Conservation (phyloP, 2,113 vertebrate species). For the Gymnobelideus leadbeateri region DNA sequence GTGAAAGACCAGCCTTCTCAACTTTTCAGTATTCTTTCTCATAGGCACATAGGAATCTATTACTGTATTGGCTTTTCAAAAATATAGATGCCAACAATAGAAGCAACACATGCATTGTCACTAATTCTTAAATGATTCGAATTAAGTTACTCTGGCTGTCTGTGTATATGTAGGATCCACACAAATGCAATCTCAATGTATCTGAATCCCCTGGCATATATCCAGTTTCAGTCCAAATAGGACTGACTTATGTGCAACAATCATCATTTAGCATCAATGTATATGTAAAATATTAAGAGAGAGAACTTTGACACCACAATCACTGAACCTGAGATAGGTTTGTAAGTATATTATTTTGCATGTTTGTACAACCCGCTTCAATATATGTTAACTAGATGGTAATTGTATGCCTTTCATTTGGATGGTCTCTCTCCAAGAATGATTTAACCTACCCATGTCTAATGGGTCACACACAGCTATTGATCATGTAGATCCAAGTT, state of each 20-base stretch:
- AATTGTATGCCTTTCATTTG: conserved; percentile 79
- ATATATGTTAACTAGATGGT: conserved; percentile 79
- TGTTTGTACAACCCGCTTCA: conserved; percentile 68
- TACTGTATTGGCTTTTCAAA: conserved; percentile 20
- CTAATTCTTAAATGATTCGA: conserved; percentile 46
- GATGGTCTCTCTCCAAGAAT: conserved; percentile 57
- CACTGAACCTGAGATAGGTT: conserved; percentile 44
- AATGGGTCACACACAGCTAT: conserved; percentile 62
- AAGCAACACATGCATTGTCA: conserved; percentile 30
- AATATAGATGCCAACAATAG: conserved; percentile 34
- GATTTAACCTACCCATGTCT: conserved; percentile 74
- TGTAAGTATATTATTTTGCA: conserved; percentile 52
- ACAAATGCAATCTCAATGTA: conserved; percentile 37
- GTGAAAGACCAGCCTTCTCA: neutral
- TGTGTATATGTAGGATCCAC: conserved; percentile 10
- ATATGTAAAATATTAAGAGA: conserved; percentile 53
- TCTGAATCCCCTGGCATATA: conserved; percentile 52
- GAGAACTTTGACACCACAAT: conserved; percentile 57
- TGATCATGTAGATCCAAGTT: conserved; percentile 80
- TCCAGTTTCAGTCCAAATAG: conserved; percentile 36
- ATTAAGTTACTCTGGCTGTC: conserved; percentile 49
- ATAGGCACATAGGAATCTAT: conserved; percentile 25
- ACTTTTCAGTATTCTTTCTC: conserved; percentile 11
- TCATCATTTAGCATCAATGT: conserved; percentile 60
- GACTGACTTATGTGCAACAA: conserved; percentile 36